A percentile compares a stretch with the other conserved stretches of the same genome.
These are phyloP conservation scores for Dendronephthya gigantea DNA, from an alignment of 64 coral and sea anemone species.

Conservation along the genomic window DNA sequence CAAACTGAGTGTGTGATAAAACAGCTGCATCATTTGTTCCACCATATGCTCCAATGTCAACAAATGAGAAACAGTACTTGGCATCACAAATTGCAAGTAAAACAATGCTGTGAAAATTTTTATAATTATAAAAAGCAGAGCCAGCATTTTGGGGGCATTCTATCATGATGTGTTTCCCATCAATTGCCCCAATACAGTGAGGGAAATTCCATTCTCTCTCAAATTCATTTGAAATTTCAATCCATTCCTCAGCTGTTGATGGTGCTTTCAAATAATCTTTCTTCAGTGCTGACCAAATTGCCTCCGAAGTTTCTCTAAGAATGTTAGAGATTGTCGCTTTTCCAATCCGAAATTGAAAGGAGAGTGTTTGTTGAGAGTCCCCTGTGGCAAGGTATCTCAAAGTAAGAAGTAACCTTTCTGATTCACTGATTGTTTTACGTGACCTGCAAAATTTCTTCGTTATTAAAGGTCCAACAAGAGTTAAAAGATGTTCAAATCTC, in stretches of 20 bases:
- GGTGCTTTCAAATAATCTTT: slow-evolving; percentile 20
- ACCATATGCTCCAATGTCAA: slow-evolving; percentile 33
- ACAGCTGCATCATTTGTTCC: slow-evolving; percentile 34
- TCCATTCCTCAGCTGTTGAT: slow-evolving; percentile 19
- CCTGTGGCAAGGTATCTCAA: slow-evolving; percentile 17
- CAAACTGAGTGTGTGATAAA: slow-evolving; percentile 20
- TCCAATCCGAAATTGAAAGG: slow-evolving; percentile 24
- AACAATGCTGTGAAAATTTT: slow-evolving; percentile 46
- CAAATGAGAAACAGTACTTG: slow-evolving; percentile 37
- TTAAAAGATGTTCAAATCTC: neutral
- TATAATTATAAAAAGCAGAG: slow-evolving; percentile 46
- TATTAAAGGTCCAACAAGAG: neutral
- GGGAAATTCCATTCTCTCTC: slow-evolving; percentile 37
- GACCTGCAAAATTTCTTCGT: neutral
- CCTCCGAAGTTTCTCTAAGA: slow-evolving; percentile 4
- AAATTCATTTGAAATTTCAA: slow-evolving; percentile 38
- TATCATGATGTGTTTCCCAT: slow-evolving; percentile 45
- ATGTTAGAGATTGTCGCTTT: slow-evolving; percentile 20
- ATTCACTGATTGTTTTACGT: no score
- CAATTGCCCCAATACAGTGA: slow-evolving; percentile 43
- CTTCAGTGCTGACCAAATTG: slow-evolving; percentile 30
- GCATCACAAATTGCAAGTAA: slow-evolving; percentile 36
- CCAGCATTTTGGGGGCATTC: slow-evolving; percentile 25
- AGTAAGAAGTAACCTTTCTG: neutral
- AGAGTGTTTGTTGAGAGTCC: slow-evolving; percentile 21